A percentile compares a stretch with the other conserved stretches of the same genome.
Conservation (phyloP, 2,888 invertebrate genomes). For the Polydrusus tereticollis region DNA sequence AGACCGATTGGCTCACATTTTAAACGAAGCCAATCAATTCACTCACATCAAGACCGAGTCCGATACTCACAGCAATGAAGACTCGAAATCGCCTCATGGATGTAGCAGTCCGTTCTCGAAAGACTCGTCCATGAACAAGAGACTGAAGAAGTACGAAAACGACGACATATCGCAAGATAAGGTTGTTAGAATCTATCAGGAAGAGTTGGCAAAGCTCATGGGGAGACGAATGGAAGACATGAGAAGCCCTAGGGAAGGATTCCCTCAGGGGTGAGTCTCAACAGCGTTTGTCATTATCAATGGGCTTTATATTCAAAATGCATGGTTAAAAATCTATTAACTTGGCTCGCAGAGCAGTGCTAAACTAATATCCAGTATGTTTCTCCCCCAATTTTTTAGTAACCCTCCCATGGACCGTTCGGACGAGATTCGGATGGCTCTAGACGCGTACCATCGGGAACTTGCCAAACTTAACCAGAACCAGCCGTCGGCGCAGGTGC, state of each 20-base stretch:
- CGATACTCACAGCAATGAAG: slow-evolving; percentile 81
- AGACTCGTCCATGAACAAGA: slow-evolving; percentile 79
- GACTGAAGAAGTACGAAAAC: slow-evolving; percentile 89
- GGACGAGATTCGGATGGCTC: slow-evolving; percentile 91
- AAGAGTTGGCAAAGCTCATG: slow-evolving; percentile 94
- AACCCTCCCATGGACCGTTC: slow-evolving; percentile 74
- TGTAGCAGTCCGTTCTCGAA: slow-evolving; percentile 87
- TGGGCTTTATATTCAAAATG: not conserved
- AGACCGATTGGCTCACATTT: slow-evolving; percentile 92
- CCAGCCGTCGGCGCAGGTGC: slow-evolving; percentile 70
- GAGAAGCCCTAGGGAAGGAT: slow-evolving; percentile 81
- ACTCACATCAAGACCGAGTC: slow-evolving; percentile 74
- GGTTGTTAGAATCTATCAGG: slow-evolving; percentile 94
- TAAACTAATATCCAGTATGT: slow-evolving; percentile 77
- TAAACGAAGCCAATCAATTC: slow-evolving; percentile 91
- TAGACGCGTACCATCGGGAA: slow-evolving; percentile 94
- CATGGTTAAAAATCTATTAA: not conserved
- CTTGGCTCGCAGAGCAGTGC: slow-evolving; percentile 56
- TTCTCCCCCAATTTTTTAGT: slow-evolving; percentile 88
- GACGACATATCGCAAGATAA: slow-evolving; percentile 97
- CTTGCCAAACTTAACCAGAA: slow-evolving; percentile 86
- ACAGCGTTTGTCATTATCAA: too few species aligned
- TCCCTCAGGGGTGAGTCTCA: slow-evolving; percentile 80
- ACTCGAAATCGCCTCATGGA: slow-evolving; percentile 84
- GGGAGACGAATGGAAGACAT: slow-evolving; percentile 81